phyloP scores from a whole-genome alignment of 2,888 invertebrate genomes.

The Drosophila limbata region DNA sequence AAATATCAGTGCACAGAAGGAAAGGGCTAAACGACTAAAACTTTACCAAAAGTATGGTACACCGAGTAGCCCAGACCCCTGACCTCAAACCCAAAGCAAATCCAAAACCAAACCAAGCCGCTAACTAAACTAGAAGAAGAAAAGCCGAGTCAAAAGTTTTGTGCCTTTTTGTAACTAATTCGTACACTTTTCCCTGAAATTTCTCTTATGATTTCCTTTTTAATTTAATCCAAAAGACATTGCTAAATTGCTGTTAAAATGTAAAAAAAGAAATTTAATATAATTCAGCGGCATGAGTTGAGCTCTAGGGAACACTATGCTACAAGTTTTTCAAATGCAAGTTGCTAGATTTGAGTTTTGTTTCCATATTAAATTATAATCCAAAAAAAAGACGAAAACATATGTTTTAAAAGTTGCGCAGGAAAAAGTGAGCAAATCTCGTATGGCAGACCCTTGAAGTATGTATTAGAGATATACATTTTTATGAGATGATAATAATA shows the following conservation, averaged over 20 bases:
- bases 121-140: constrained; percentile 37
- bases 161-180: constrained; percentile 73
- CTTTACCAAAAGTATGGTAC: constrained; percentile 68
- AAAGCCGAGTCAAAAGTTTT: constrained; percentile 67
- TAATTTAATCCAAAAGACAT: constrained; percentile 80
- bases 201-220: constrained; percentile 75
- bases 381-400: no score
- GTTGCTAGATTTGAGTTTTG: not conserved
- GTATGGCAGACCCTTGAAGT: no score
- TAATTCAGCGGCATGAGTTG: constrained; percentile 4
- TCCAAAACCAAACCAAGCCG: constrained; percentile 33
- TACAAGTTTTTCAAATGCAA: not conserved
- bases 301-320: constrained; percentile 23
- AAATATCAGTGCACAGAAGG: constrained; percentile 76
- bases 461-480: no score
- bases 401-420: no score
- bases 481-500: no score
- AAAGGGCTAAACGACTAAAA: constrained; percentile 75
- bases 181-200: constrained; percentile 66
- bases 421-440: no score
- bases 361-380: no score
- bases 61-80: constrained; percentile 36
- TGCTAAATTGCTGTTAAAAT: constrained; percentile 79
- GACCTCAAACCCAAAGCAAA: constrained; percentile 35
- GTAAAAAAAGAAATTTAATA: constrained; percentile 20